A percentile compares a stretch with the other conserved stretches of the same genome.
Evolutionary conservation across 2,113 vertebrate genomes (phyloP).

Genomic region (Tachysurus fulvidraco): DNA sequence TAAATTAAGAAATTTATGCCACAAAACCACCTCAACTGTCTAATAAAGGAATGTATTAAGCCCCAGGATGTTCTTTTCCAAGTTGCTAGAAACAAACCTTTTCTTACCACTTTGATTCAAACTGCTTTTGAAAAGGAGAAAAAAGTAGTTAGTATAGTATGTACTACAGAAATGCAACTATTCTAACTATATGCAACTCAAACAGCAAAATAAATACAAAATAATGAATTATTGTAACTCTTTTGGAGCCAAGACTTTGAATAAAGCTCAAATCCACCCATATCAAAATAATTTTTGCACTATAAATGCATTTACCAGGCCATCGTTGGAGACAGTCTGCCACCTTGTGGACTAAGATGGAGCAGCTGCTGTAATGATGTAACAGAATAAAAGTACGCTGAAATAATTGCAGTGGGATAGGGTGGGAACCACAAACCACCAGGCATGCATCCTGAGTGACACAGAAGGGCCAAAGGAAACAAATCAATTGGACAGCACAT

Average conservation of each 20-base stretch:
- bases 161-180: neutral
- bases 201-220: neutral
- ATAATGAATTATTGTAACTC: neutral
- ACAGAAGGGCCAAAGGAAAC: neutral
- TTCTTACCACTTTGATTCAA: neutral
- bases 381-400: conserved; percentile 22
- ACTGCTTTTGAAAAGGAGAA: neutral
- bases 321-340: conserved; percentile 25
- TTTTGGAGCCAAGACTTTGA: neutral
- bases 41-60: neutral
- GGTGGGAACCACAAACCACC: conserved; percentile 30
- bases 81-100: neutral
- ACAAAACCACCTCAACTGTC: neutral
- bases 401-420: conserved; percentile 38
- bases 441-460: conserved; percentile 29
- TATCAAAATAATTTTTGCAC: neutral
- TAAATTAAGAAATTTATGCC: neutral
- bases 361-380: conserved; percentile 24
- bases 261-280: neutral
- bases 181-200: neutral
- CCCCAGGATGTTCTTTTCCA: neutral
- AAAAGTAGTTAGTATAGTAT: neutral
- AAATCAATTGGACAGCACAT: neutral
- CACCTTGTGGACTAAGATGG: conserved; percentile 34
- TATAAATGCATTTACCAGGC: neutral